Evolutionary conservation across 2,113 vertebrate species (phyloP).

Genomic region (Gymnogyps californianus): DNA sequence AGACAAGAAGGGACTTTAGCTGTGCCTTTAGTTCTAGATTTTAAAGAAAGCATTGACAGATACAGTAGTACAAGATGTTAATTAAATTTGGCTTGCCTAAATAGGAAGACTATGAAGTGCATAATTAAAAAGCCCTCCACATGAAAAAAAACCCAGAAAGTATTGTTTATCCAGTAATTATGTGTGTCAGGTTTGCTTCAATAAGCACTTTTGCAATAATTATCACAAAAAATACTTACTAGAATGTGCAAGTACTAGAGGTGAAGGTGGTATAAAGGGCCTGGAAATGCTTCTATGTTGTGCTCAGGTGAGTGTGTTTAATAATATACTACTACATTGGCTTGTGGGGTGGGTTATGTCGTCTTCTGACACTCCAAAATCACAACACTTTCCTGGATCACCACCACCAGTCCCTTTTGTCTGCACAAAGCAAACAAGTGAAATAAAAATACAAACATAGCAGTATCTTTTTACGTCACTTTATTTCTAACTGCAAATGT

Average conservation of each 20-base stretch:
- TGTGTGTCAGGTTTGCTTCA: not conserved
- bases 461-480: slow-evolving; percentile 9
- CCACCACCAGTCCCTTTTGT: not conserved
- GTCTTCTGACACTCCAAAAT: not conserved
- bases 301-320: not conserved
- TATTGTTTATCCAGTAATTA: not conserved
- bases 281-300: not conserved
- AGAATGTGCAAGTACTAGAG: not conserved
- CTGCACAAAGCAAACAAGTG: slow-evolving; percentile 26
- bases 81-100: slow-evolving; percentile 17
- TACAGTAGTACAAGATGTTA: not conserved
- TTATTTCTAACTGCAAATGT: slow-evolving; percentile 30
- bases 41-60: not conserved
- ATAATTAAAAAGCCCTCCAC: not conserved
- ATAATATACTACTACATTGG: not conserved
- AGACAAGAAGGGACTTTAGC: not conserved
- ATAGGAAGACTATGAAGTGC: not conserved
- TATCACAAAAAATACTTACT: not conserved
- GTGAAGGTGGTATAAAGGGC: not conserved
- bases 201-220: not conserved
- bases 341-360: not conserved
- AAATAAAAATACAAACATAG: slow-evolving; percentile 15
- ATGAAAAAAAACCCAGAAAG: not conserved
- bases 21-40: not conserved
- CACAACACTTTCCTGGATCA: not conserved